Base-by-base conservation (phyloP, 2,797 vertebrate species). In the Gouania willdenowi region DNA sequence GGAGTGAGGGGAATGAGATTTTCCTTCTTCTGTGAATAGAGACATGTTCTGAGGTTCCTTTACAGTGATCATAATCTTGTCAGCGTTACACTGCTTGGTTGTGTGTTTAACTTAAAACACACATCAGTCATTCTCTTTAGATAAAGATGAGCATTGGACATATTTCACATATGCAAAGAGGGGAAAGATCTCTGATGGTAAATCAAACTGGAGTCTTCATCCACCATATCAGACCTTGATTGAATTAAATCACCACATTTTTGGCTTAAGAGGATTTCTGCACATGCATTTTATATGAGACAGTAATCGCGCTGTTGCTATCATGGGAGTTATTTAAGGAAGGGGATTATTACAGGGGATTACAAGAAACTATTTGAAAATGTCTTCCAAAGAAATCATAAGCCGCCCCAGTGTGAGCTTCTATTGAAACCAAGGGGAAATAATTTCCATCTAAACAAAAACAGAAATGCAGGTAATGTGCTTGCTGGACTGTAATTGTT, bases 191-290 rank as follows among this genome's bases (percentile, higher is more conserved):
- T 39, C 57, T 72, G 62, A 66, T 60, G 54, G 52, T 41, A 63
- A 66, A 75, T 72, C 48, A 65, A 60, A 45, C 80, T 68, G 67
- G 61, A 66, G 52, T 26, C 39, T 63, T 77, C 58, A 49, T 66
- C 46, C 66, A 23, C 55, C 46, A n/a, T 55, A 67, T 82, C 67
- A 77, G 75, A 67, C 56, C 65, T 63, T 62, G 75, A 78, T 81
- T 87, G 66, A 82, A 79, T 85, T 82, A 81, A 71, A 87, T 88
- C 71, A 72, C 77, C 78, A 52, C 57, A 63, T 64, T 76, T 54
- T 63, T 49, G 61, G 44, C 46, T 48, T 75, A 77, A 86, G 79
- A 79, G 74, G 76, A 83, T 86, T 82, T 71, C 63, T 52, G 45
- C 41, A 20, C 64, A 62, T 77, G 63, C 68, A 72, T 68, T 72